Evolutionary conservation across 1,140 invertebrate genomes (phyloP), one percentile per base, ranked within the genome.

Genomic region (Cotesia vestalis): DNA sequence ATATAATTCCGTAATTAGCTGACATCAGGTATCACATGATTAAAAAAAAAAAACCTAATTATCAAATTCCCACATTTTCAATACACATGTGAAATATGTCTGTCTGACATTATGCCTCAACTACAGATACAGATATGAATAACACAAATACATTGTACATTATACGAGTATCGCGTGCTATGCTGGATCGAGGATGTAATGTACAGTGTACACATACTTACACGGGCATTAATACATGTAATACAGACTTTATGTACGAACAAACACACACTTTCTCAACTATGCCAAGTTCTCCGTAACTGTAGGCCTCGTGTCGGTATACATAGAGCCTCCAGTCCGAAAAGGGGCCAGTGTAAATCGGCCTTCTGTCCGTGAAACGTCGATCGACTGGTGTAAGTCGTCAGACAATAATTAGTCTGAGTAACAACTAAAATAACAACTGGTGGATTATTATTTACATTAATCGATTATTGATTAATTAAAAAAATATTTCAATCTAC

Each of bases 261-360:
- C 17, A 52, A 38, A 66, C 8, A 64, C 38, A 64, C 59, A 52
- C 62, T 51, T 63, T 61, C 40, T 46, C 40, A 46, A 51, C 40
- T 70, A 11, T 17, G 60, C 46, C 72, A 64, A 61, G 63, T 55
- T 70, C 51, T 46, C 36, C 69, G 17, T 55, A 14, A 62, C 52
- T 70, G 40, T 55, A 66, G 35, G 52, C 36, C 51, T 55, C 52
- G 17, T 68, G 73, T 61, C 72, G 79, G 79, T 85, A 85, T 85
- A 85, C 80, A 84, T 81, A 82, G 78, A 78, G 78, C 73, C 78
- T 82, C 80, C 78, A 78, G 77, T 68, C 66, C 77, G 77, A 78
- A 78, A 81, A 80, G 75, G 76, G 78, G 78, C 79, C 84, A 85
- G 84, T 85, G 77, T 80, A 85, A 84, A 83, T 79, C 83, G 79